Evolutionary conservation across 2,797 vertebrate genomes (phyloP), one percentile per base, ranked within the genome.

Genomic region (Thalassophryne amazonica): DNA sequence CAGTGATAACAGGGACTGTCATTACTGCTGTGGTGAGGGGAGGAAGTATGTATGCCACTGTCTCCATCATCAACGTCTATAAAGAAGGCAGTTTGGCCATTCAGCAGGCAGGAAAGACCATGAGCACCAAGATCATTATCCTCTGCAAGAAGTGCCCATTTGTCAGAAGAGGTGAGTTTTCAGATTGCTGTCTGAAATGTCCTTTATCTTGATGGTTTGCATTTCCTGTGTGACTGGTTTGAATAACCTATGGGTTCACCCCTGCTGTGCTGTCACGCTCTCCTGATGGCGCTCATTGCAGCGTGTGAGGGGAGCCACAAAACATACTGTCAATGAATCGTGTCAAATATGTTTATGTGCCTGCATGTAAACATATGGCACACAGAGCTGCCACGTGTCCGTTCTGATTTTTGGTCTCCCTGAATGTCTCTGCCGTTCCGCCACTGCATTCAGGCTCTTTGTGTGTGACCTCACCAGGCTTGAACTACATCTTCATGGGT

Each of bases 401-500:
- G 69, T 53, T 80, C 86, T 91, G 73, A 90, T 52, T 14, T 51
- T 24, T 15, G 62, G 69, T 72, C 70, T 56, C 50, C 89, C 89
- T 89, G 87, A 89, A 91, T 90, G 90, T 87, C 84, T 91, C 88
- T 88, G 88, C 84, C 83, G 72, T 78, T 79, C 76, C 58, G 86
- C 82, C 86, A 87, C 90, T 89, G 89, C 90, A 91, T 91, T 92
- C 89, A 92, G 88, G 85, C 78, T 73, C 71, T 83, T 50, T 91
- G n/a, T 91, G 88, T 91, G 86, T 90, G 82, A 72, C 83, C 70
- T 84, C 82, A 65, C 54, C 78, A 99, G 97, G 97, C 84, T 86
- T 97, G 80, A 99, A 95, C 89, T 99, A 99, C 86, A 82, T 99
- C 83, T 94, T 99, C 83, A 99, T 97, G 97, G 97, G 97, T 52